These are phyloP conservation scores for Polymixis lichenea DNA, from an alignment of 2,888 invertebrate species.

Conservation along the genomic window DNA sequence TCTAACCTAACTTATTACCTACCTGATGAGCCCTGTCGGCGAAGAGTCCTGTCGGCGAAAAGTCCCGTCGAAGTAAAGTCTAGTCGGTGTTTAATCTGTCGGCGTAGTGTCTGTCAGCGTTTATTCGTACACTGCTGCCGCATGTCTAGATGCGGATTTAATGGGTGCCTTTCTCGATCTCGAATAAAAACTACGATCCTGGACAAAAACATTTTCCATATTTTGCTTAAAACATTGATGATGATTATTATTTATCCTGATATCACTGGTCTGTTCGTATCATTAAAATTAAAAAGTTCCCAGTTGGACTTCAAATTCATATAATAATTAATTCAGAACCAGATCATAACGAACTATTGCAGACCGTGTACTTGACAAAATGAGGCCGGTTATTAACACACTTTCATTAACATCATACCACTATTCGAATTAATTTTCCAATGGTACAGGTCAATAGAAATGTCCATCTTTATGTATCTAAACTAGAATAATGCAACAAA, in stretches of 20 bases:
- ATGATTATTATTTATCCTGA: neutral
- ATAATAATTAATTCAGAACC: neutral
- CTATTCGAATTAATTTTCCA: neutral
- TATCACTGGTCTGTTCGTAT: neutral
- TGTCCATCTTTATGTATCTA: neutral
- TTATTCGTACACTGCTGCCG: too few species aligned
- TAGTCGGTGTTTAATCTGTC: too few species aligned
- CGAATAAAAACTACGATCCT: neutral
- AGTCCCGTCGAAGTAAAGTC: too few species aligned
- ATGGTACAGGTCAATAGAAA: neutral
- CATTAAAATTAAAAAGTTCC: neutral
- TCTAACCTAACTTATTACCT: too few species aligned
- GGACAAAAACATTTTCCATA: neutral
- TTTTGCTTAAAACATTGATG: neutral
- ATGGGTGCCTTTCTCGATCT: neutral
- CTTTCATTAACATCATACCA: neutral
- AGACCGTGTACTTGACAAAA: neutral
- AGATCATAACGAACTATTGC: neutral
- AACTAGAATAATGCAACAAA: constrained; percentile 38
- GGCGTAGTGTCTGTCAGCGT: too few species aligned
- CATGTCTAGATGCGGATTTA: too few species aligned
- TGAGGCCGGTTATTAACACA: neutral
- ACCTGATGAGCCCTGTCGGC: too few species aligned
- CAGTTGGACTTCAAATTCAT: neutral
- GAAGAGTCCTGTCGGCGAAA: too few species aligned